Base-by-base conservation (phyloP, 2,797 vertebrate genomes). In the Mus spretus region DNA sequence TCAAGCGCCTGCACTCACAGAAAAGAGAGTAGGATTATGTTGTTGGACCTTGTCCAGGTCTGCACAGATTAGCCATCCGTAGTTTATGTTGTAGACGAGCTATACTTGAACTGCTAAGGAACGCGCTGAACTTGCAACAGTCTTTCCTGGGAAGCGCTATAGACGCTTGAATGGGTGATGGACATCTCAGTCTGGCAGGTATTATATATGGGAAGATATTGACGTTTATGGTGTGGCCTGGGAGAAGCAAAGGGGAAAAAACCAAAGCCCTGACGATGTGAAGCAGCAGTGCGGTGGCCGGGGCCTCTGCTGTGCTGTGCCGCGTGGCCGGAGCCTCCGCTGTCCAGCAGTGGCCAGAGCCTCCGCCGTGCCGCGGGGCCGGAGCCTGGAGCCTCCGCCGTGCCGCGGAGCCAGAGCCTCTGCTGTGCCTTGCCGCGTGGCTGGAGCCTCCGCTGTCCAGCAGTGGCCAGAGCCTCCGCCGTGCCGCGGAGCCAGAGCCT, bases 211-310 rank as follows among this genome's bases (percentile, higher is more conserved):
- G 26, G 31, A 96, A 85, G 31, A 85, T 61, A 79, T 3, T 85
- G 65, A 83, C n/a, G 74, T 84, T 93, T 95, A n/a, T 92, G 74
- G 6, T 80, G 70, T 89, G 70, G 70, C 37, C 67, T 19, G 86
- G 50, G 91, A 96, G 85, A 94, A 86, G 34, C 75, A 85, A 95
- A 88, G 78, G 40, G 81, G 70, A 37, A 93, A 93, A 75, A 85
- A 50, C 5, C 6, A 3, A n/a, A 86, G 14, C 47, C 19, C 59
- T 67, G 57, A 65, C 9, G 50, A 50, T 50, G 50, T 50, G 50
- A 50, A 75, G 59, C 93, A 72, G 37, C 70, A 11, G 70, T 84
- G 44, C 59, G 3, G 37, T 80, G 70, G 87, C 78, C 55, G 2
- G 96, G 91, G 50, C 50, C 50, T 50, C 50, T 11, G 10, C 50